Evolutionary conservation across 1,140 invertebrate genomes (phyloP).

Genomic region (Pseudomyrmex pallidus): DNA sequence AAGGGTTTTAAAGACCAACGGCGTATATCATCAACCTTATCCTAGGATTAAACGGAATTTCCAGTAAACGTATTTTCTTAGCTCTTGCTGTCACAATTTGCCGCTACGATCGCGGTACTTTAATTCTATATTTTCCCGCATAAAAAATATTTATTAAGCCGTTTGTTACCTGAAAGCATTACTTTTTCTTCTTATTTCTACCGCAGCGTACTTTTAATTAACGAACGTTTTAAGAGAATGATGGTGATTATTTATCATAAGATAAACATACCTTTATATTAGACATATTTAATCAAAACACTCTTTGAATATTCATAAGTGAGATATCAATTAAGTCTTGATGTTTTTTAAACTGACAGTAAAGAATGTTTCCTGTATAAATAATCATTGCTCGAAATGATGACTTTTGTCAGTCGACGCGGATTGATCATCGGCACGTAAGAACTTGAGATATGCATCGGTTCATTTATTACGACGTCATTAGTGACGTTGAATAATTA

Average conservation of each 20-base stretch:
- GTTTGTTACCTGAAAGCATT: constrained; percentile 17
- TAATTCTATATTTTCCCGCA: constrained; percentile 37
- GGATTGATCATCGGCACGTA: constrained; percentile 5
- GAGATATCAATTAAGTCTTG: too few species aligned
- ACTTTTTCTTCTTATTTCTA: background rate
- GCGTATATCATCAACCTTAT: constrained; percentile 43
- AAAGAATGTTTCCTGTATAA: too few species aligned
- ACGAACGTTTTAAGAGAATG: too few species aligned
- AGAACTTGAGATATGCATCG: background rate
- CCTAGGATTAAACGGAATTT: constrained; percentile 45
- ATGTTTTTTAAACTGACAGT: background rate
- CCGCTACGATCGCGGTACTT: constrained; percentile 11
- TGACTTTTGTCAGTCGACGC: background rate
- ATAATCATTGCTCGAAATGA: background rate
- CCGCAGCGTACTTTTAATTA: background rate
- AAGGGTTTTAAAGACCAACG: constrained; percentile 48
- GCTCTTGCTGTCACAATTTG: constrained; percentile 12
- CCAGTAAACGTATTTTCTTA: constrained; percentile 51
- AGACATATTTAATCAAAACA: background rate
- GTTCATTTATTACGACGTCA: constrained; percentile 19
- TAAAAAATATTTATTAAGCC: constrained; percentile 16
- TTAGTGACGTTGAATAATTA: constrained; percentile 44
- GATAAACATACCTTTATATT: background rate
- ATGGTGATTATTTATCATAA: too few species aligned
- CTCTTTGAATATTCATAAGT: background rate